These are phyloP conservation scores for Drosophila pandora DNA, from an alignment of 1,140 invertebrate genomes.

Conservation along the genomic window DNA sequence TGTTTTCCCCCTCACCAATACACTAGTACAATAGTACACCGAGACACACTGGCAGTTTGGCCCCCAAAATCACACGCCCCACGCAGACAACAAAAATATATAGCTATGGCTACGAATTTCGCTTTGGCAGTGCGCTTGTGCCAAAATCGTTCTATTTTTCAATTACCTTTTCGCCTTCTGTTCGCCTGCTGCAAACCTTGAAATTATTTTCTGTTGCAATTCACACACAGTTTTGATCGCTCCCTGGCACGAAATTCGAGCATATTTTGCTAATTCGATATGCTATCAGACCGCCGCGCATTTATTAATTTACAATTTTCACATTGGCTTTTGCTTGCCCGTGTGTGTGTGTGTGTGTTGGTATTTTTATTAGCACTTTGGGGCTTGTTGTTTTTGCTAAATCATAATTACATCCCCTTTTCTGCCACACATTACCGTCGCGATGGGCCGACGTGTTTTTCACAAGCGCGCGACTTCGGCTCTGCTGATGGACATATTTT, in stretches of 20 bases:
- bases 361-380: constrained; percentile 67
- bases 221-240: constrained; percentile 68
- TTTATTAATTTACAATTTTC: constrained; percentile 81
- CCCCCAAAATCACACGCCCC: constrained; percentile 77
- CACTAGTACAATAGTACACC: neutral
- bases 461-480: constrained; percentile 25
- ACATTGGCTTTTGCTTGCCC: constrained; percentile 59
- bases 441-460: constrained; percentile 53
- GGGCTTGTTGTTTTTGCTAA: constrained; percentile 73
- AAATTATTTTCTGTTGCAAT: constrained; percentile 79
- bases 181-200: constrained; percentile 81
- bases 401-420: constrained; percentile 73
- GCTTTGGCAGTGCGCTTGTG: constrained; percentile 67
- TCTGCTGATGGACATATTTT: constrained; percentile 50
- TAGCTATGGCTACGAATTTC: constrained; percentile 22
- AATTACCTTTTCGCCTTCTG: constrained; percentile 82
- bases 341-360: constrained; percentile 47
- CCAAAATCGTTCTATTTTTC: constrained; percentile 82
- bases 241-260: constrained; percentile 61
- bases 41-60: constrained; percentile 46
- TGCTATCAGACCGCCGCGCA: constrained; percentile 70
- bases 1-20: constrained; percentile 44
- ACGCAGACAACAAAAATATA: constrained; percentile 68
- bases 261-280: constrained; percentile 79
- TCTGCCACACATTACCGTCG: constrained; percentile 63